Conservation (phyloP, 2,888 invertebrate species). For the Drosophila sordidapex region DNA sequence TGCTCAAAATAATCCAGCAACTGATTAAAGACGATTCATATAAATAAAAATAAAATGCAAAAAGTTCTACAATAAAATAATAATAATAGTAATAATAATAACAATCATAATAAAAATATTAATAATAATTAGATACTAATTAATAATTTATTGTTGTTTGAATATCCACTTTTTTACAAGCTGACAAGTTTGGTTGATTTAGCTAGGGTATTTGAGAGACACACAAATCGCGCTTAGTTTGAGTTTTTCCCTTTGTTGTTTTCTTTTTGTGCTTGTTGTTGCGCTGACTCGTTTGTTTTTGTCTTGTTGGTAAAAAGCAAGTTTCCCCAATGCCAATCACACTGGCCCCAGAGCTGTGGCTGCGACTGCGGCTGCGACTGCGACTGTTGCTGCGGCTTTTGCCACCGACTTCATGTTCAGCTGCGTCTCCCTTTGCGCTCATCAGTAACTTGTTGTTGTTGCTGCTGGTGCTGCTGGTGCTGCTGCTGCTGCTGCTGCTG, state of each 20-base stretch:
- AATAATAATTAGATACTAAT: background rate
- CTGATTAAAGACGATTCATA: background rate
- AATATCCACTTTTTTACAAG: background rate
- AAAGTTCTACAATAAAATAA: background rate
- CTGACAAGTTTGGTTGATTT: background rate
- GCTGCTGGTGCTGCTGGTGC: slow-evolving; percentile 3
- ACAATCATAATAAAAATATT: background rate
- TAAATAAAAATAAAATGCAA: no score
- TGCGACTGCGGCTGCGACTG: slow-evolving; percentile 24
- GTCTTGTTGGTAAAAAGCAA: slow-evolving; percentile 56
- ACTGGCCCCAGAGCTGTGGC: slow-evolving; percentile 50
- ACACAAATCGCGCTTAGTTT: slow-evolving; percentile 4
- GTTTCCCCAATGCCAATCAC: slow-evolving; percentile 60
- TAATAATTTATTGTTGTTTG: background rate
- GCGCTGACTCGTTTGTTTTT: slow-evolving; percentile 35
- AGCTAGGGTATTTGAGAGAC: slow-evolving; percentile 20
- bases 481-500: slow-evolving; percentile 22
- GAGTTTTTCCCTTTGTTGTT: slow-evolving; percentile 9
- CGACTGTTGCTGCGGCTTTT: slow-evolving; percentile 28
- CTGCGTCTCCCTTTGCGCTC: slow-evolving; percentile 49
- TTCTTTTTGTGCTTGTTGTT: background rate
- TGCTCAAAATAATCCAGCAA: background rate
- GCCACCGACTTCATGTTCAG: slow-evolving; percentile 28
- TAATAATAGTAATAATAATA: background rate
- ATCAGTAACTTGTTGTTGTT: slow-evolving; percentile 41